Evolutionary conservation across 2,888 invertebrate genomes (phyloP).

Genomic region (Eueremaeus valkanovi): DNA sequence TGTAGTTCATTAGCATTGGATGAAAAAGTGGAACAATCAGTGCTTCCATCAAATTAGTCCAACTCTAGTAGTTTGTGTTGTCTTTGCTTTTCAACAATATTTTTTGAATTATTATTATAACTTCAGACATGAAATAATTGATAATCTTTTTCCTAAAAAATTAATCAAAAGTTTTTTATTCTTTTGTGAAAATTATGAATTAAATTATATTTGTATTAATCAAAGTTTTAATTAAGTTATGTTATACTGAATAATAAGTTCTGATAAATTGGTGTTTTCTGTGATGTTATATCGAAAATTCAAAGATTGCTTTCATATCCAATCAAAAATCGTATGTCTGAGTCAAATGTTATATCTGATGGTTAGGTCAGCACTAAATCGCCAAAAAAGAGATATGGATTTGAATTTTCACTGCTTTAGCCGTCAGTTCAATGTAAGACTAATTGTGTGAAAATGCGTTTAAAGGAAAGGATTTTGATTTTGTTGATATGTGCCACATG

Average conservation of each 20-base stretch:
- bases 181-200: too few species aligned
- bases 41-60: neutral
- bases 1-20: neutral
- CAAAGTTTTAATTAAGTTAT: too few species aligned
- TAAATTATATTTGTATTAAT: too few species aligned
- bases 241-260: too few species aligned
- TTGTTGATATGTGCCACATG: conserved; percentile 38
- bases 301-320: neutral
- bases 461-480: conserved; percentile 42
- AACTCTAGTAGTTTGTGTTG: neutral
- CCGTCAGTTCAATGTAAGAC: neutral
- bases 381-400: conserved; percentile 21
- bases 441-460: conserved; percentile 35
- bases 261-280: too few species aligned
- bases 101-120: too few species aligned
- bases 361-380: conserved; percentile 19
- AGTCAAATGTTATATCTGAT: neutral
- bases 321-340: neutral
- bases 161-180: too few species aligned
- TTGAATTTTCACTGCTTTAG: neutral
- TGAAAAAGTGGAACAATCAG: neutral
- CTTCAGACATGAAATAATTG: too few species aligned
- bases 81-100: too few species aligned
- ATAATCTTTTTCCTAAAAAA: too few species aligned
- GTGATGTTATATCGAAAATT: neutral